phyloP scores from a whole-genome alignment of 2,797 vertebrate species.

The Enteromius unitaeniatus region DNA sequence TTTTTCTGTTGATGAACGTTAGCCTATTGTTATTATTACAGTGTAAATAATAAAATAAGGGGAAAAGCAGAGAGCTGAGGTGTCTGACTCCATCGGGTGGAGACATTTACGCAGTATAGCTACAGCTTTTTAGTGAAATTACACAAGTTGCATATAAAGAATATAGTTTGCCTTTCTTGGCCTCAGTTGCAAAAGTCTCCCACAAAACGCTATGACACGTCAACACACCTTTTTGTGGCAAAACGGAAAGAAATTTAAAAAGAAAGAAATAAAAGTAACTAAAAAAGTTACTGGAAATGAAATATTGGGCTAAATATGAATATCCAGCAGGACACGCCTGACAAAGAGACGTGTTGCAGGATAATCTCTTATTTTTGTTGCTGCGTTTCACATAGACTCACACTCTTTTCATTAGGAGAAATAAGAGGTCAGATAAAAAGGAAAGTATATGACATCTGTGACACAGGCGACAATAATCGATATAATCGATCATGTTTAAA shows the following conservation, averaged over 20 bases:
- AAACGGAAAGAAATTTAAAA: neutral
- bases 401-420: neutral
- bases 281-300: neutral
- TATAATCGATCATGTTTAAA: constrained; percentile 30
- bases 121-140: neutral
- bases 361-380: neutral
- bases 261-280: too few relatives aligned
- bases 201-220: neutral
- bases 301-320: neutral
- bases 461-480: constrained; percentile 40
- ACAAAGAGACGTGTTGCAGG: neutral
- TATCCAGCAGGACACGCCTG: neutral
- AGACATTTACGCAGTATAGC: neutral
- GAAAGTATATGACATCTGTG: constrained; percentile 31
- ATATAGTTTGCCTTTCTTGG: neutral
- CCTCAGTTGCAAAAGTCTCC: neutral
- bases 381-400: neutral
- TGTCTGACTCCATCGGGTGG: neutral
- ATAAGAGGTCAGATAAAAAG: neutral
- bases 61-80: neutral
- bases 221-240: neutral
- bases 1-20: neutral
- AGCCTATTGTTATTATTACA: neutral
- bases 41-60: neutral
- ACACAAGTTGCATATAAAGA: neutral